Base-by-base conservation (phyloP, 1,140 invertebrate species). In the Manduca sexta region DNA sequence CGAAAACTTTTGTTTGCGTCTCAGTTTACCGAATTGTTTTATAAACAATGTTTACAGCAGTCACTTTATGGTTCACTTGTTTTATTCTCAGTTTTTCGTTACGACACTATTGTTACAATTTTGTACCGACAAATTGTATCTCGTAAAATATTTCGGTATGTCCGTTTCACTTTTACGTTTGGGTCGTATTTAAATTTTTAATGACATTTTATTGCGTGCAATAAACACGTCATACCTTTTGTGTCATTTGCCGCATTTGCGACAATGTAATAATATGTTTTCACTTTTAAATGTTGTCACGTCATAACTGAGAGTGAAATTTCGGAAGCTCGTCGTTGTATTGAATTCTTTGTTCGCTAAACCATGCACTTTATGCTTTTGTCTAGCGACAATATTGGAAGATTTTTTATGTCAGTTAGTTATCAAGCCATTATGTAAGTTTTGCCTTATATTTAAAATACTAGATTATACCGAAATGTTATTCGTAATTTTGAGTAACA, bases 41-140 rank as follows among this genome's bases (percentile, higher is more conserved):
- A 80, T 76, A 84, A 84, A 80, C 80, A 80, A 80, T 75, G 74
- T 80, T 84, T 80, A 72, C 73, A 76, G 61, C 67, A 70, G 65
- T 63, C 61, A 69, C 68, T 84, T 81, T 79, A 81, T 72, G 71
- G 65, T 69, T 62, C 74, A 78, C 73, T 77, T 69, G 76, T 52
- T 79, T 78, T 77, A 74, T 51, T 69, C 60, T 70, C 37, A 54
- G 55, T 50, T 63, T 64, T 53, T 58, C 57, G 64, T 57, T 52
- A 61, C 58, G 50, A 64, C 60, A 70, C 72, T 72, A 72, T 74
- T 72, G 59, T 35, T 43, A 43, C 41, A 43, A 35, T 17, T 34
- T 66, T 61, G 52, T 74, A 69, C 65, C 45, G 62, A 71, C 67
- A 70, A 34, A 72, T 43, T 16, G 41, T 26, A n/a, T 41, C 12